Base-by-base conservation (phyloP, 2,113 vertebrate genomes). In the Vulpes ferrilata region DNA sequence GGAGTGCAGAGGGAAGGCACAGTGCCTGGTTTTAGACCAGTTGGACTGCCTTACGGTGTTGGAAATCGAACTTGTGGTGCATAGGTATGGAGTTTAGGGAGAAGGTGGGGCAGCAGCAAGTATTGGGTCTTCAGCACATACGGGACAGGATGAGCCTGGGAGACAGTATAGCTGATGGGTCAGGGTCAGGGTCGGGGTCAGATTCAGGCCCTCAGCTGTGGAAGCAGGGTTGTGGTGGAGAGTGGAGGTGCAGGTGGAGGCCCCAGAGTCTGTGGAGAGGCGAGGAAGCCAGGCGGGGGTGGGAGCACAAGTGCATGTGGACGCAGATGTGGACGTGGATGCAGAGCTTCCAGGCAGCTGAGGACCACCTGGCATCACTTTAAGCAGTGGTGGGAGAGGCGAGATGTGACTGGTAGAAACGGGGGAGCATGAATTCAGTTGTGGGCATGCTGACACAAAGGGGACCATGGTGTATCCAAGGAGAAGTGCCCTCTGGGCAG, bases 71-170 rank as follows among this genome's bases (percentile, higher is more conserved):
- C 17, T 11, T 3, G 59, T 22, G 23, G 11, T 38, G 17, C 19
- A 1, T 23, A 3, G 38, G 35, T 11, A 7, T 5, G 5, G 32
- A 12, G 13, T 53, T 79, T 48, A 1, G 13, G 55, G 19, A 67
- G 25, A 3, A 3, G 4, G 43, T 53, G 3, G 8, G 81, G 11
- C 43, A 43, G 43, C 43, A 43, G 43, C 43, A 43, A 43, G 43
- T 43, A 1, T 1, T 3, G 8, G 12, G 22, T 15, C 20, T 1
- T 32, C 11, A 0, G 59, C 11, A 0, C 12, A 0, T 19, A 1
- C 9, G 2, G 27, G 51, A 7, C 16, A 2, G 11, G 32, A 17
- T 5, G 7, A 43, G 62, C 73, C 74, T 27, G 5, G 85, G 51
- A 32, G 22, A 69, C 2, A 15, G 10, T 16, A 3, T 5, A 7